A percentile compares a stretch with the other conserved stretches of the same genome.
These are phyloP conservation scores for Bradypodion ventrale DNA, from an alignment of 2,797 vertebrate genomes.

Conservation along the genomic window DNA sequence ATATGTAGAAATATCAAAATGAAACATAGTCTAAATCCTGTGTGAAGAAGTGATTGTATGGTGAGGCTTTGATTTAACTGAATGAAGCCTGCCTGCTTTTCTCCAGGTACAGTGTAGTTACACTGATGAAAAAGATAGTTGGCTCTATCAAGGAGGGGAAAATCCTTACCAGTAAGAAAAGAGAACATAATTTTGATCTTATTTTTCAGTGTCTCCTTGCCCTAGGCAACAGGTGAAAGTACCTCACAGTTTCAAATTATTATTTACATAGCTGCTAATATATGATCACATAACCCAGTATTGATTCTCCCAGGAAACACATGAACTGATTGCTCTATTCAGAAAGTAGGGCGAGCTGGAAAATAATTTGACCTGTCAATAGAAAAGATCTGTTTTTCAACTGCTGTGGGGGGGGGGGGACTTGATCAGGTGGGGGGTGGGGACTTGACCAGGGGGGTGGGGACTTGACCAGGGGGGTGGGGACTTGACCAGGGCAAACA, in stretches of 20 bases:
- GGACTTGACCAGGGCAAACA: no score
- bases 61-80: not conserved
- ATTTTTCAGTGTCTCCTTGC: not conserved
- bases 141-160: no score
- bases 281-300: not conserved
- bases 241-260: not conserved
- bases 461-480: no score
- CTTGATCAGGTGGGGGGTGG: no score
- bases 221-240: not conserved
- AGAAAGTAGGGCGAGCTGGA: slow-evolving; percentile 39
- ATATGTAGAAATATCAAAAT: no score
- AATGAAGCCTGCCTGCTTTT: not conserved
- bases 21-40: not conserved
- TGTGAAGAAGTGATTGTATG: not conserved
- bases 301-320: slow-evolving; percentile 45
- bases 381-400: slow-evolving; percentile 37
- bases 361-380: slow-evolving; percentile 44
- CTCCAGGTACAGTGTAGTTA: not conserved
- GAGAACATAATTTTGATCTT: not conserved
- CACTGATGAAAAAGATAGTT: not conserved
- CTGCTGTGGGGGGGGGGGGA: slow-evolving; percentile 54
- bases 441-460: no score
- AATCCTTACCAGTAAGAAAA: not conserved
- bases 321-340: slow-evolving; percentile 42
- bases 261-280: not conserved